Evolutionary conservation across 2,888 invertebrate species (phyloP).

Genomic region (Dinocampus coccinellae): DNA sequence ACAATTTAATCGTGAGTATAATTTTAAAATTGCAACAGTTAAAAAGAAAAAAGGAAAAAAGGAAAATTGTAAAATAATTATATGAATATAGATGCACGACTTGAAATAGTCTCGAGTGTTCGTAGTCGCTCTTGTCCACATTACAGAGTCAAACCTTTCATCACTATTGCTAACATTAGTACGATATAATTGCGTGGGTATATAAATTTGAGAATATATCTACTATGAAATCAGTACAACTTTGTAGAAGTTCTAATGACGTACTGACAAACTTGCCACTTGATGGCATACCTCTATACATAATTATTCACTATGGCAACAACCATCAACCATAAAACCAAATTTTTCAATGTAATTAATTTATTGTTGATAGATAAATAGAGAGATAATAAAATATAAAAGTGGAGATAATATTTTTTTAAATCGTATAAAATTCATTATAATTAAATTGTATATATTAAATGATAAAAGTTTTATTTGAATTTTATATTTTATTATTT

Average conservation of each 20-base stretch:
- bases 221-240: not conserved
- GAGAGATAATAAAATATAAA: too few species aligned
- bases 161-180: not conserved
- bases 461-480: not conserved
- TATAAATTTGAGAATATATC: not conserved
- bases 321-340: too few species aligned
- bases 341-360: too few species aligned
- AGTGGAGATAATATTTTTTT: too few species aligned
- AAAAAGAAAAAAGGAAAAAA: too few species aligned
- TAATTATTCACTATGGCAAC: too few species aligned
- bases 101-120: not conserved
- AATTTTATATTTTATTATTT: not conserved
- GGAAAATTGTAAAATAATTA: too few species aligned
- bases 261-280: conserved; percentile 46
- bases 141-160: not conserved
- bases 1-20: too few species aligned
- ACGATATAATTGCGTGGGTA: conserved; percentile 3
- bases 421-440: too few species aligned
- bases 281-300: conserved; percentile 24
- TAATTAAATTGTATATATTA: not conserved
- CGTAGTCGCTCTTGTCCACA: conserved; percentile 5
- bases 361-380: too few species aligned
- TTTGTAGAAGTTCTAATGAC: conserved; percentile 44
- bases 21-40: too few species aligned
- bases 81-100: too few species aligned